Conservation (phyloP, 2,797 vertebrate genomes). For the Muraenolepis orangiensis region DNA sequence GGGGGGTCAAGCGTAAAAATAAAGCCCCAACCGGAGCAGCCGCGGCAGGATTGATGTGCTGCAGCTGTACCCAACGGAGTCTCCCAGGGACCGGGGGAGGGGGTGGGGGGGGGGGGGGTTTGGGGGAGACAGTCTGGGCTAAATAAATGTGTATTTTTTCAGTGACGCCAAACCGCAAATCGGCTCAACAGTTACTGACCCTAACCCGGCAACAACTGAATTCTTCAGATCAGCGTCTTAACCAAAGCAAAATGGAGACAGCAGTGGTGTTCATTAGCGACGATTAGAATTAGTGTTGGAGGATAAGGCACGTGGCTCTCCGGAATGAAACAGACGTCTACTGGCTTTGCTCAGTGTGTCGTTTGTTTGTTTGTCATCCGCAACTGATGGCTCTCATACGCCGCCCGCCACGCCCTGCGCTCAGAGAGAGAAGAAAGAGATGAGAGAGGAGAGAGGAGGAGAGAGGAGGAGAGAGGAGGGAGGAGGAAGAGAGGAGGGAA, state of each 20-base stretch:
- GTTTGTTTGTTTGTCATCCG: not conserved
- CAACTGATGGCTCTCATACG: not conserved
- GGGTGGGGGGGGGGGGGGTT: not conserved
- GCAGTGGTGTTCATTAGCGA: not conserved
- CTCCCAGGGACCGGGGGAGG: not conserved
- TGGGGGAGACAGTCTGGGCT: not conserved
- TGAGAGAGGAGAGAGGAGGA: conserved; percentile 21
- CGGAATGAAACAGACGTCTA: not conserved
- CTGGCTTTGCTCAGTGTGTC: not conserved
- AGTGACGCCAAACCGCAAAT: conserved; percentile 3
- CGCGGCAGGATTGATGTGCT: not conserved
- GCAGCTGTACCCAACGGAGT: not conserved
- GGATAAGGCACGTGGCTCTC: not conserved
- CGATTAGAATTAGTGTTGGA: not conserved
- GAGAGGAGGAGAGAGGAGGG: conserved; percentile 30
- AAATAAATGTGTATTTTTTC: not conserved
- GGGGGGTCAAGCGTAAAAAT: conserved; percentile 38
- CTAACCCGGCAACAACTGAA: no score
- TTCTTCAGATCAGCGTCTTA: not conserved
- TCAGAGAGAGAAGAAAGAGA: no score
- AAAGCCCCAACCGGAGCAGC: conserved; percentile 43
- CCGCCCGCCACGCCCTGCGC: conserved; percentile 28
- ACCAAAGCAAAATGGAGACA: not conserved
- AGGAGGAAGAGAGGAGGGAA: conserved; percentile 6
- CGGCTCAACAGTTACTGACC: conserved; percentile 20